Conservation (phyloP, 23 tunicate genomes). For the Styela plicata region DNA sequence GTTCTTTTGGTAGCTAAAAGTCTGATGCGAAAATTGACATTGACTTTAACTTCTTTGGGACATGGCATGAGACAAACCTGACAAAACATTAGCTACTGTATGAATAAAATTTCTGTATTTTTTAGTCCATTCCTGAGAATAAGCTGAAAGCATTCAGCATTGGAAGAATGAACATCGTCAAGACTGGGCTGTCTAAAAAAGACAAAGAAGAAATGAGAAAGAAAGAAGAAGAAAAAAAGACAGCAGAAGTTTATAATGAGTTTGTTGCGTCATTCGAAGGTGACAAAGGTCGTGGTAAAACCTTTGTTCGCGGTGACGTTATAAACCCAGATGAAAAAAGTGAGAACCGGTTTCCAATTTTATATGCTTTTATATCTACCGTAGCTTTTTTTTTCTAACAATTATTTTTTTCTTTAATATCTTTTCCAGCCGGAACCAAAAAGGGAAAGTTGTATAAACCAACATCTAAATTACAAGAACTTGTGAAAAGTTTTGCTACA, state of each 20-base stretch:
- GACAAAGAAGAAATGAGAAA: slow-evolving; percentile 75
- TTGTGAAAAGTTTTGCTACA: slow-evolving; percentile 38
- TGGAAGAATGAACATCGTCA: slow-evolving; percentile 80
- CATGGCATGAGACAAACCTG: no score
- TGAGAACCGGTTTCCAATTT: slow-evolving; percentile 8
- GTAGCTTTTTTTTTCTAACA: neutral
- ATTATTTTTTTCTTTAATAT: neutral
- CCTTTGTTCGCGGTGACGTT: slow-evolving; percentile 94
- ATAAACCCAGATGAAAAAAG: slow-evolving; percentile 77
- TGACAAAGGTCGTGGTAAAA: slow-evolving; percentile 53
- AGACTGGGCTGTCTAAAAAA: slow-evolving; percentile 63
- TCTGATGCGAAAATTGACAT: no score
- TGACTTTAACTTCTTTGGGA: no score
- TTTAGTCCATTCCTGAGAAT: slow-evolving; percentile 78
- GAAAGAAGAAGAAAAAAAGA: slow-evolving; percentile 81
- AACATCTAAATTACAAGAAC: slow-evolving; percentile 55
- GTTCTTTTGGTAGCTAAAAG: no score
- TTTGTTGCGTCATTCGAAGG: slow-evolving; percentile 90
- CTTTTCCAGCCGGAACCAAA: slow-evolving; percentile 30
- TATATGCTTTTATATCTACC: neutral
- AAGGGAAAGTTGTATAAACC: slow-evolving; percentile 87
- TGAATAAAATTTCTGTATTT: no score
- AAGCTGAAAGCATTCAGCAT: slow-evolving; percentile 96
- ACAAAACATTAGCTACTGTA: no score
- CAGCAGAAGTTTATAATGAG: slow-evolving; percentile 78